Conservation (phyloP, 2,797 vertebrate species). For the Heterohyrax brucei region DNA sequence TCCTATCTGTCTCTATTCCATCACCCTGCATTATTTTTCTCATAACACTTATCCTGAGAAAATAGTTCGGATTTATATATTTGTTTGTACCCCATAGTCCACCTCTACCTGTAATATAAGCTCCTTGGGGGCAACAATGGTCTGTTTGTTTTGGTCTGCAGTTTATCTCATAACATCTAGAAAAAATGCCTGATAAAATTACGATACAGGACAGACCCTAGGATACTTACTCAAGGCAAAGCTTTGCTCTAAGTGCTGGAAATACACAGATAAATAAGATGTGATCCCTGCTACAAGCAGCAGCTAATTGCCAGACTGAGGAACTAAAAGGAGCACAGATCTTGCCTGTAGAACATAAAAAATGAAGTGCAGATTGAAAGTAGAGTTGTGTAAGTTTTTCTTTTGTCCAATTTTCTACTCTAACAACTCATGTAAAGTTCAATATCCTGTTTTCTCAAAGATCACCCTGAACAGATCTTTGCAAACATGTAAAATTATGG, state of each 20-base stretch:
- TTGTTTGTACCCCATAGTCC: background rate
- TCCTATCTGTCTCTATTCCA: background rate
- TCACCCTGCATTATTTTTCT: background rate
- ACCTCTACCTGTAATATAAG: constrained; percentile 35
- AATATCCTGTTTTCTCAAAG: background rate
- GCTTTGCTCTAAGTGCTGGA: background rate
- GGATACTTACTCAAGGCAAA: constrained; percentile 4
- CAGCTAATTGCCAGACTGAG: background rate
- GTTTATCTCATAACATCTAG: background rate
- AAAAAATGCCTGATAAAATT: constrained; percentile 30
- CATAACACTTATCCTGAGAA: background rate
- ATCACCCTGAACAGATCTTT: background rate
- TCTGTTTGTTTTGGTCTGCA: background rate
- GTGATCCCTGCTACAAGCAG: background rate
- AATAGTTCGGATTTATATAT: constrained; percentile 33
- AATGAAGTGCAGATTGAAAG: background rate
- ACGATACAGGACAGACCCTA: background rate
- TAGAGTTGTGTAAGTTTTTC: background rate
- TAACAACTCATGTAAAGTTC: background rate
- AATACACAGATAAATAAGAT: background rate
- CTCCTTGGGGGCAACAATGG: background rate
- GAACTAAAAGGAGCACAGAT: constrained; percentile 1
- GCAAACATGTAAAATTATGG: constrained; percentile 19
- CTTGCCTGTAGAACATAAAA: background rate
- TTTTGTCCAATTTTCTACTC: constrained; percentile 3